phyloP scores from a whole-genome alignment of 2,888 invertebrate genomes.

The Automeris io region DNA sequence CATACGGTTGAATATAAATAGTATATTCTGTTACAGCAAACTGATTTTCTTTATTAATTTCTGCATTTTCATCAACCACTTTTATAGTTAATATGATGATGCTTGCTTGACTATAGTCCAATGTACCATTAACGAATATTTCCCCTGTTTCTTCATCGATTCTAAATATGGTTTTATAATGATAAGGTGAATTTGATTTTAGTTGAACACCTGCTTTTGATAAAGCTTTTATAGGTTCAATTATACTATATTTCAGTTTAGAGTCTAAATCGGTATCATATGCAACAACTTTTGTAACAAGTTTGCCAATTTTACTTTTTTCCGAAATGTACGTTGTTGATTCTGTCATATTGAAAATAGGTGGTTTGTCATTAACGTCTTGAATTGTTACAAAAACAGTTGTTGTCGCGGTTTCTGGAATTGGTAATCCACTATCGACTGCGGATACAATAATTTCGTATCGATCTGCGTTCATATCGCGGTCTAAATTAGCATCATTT shows the following conservation, averaged over 20 bases:
- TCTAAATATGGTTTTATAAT: slow-evolving; percentile 81
- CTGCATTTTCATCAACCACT: slow-evolving; percentile 83
- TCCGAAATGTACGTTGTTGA: slow-evolving; percentile 84
- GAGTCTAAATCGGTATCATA: slow-evolving; percentile 84
- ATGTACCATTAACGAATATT: slow-evolving; percentile 80
- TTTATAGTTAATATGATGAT: slow-evolving; percentile 84
- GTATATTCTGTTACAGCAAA: slow-evolving; percentile 82
- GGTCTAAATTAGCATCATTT: slow-evolving; percentile 83
- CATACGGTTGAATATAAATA: slow-evolving; percentile 86
- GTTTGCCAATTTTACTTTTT: slow-evolving; percentile 77
- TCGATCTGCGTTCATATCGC: slow-evolving; percentile 80
- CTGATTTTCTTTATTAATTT: slow-evolving; percentile 79
- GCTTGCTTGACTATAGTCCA: slow-evolving; percentile 85
- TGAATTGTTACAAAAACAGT: slow-evolving; percentile 83
- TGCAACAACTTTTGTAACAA: slow-evolving; percentile 81
- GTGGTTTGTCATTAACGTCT: slow-evolving; percentile 90
- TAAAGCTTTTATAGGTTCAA: slow-evolving; percentile 81
- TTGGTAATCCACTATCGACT: slow-evolving; percentile 84
- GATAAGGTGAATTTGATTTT: slow-evolving; percentile 76
- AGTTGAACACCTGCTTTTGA: slow-evolving; percentile 86
- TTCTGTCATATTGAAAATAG: slow-evolving; percentile 82
- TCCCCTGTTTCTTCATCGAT: slow-evolving; percentile 83
- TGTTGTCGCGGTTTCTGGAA: slow-evolving; percentile 86
- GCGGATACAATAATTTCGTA: slow-evolving; percentile 85
- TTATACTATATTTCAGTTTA: slow-evolving; percentile 81